Conservation (phyloP, 2,888 invertebrate species). For the Dinocampus coccinellae region DNA sequence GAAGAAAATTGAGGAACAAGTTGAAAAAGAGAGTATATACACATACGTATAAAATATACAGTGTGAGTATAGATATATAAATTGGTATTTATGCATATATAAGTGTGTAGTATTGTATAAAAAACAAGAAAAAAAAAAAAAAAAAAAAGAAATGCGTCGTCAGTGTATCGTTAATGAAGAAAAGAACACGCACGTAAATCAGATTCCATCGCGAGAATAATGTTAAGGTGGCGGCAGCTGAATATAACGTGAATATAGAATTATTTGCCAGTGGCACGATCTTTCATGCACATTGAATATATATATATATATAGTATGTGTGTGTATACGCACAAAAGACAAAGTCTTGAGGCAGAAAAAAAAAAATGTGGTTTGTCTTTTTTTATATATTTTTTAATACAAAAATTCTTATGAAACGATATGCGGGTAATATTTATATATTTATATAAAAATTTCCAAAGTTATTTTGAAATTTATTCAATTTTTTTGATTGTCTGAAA, state of each 20-base stretch:
- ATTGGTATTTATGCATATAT: background rate
- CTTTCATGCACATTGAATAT: background rate
- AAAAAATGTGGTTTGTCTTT: no score
- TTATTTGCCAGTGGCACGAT: constrained; percentile 20
- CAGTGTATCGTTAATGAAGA: constrained; percentile 18
- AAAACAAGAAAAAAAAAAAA: background rate
- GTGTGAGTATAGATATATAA: background rate
- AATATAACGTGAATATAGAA: background rate
- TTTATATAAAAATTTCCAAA: background rate
- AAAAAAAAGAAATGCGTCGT: constrained; percentile 3
- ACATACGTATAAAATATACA: background rate
- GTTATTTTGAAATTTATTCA: background rate
- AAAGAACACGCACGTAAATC: constrained; percentile 20
- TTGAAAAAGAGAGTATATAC: constrained; percentile 2
- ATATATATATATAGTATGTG: background rate
- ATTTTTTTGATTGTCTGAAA: no score
- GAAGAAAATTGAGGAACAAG: constrained; percentile 36
- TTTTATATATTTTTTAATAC: background rate
- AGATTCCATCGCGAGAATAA: constrained; percentile 19
- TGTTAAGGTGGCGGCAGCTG: constrained; percentile 18
- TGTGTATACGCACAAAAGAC: background rate
- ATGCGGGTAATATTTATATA: no score
- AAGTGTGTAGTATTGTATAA: background rate
- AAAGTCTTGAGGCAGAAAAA: no score
- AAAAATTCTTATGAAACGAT: background rate